Base-by-base conservation (phyloP, 2,113 vertebrate genomes). In the Uropsilus gracilis region DNA sequence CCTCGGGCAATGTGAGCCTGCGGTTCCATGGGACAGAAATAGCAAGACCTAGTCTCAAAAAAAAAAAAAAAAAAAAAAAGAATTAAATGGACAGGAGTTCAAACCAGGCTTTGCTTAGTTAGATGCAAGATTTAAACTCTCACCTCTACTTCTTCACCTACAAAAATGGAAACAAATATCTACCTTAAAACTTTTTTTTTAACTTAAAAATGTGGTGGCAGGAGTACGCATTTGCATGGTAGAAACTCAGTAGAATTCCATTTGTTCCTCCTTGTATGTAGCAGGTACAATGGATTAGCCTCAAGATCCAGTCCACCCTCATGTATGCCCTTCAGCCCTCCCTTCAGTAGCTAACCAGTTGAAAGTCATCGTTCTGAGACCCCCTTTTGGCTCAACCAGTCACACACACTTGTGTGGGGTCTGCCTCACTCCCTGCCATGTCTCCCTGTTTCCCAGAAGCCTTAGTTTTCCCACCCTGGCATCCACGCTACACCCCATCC, bases 191-290 rank as follows among this genome's bases (percentile, higher is more conserved):
- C 17, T 28, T n/a, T 68, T 72, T 69, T 68, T 53, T 6, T 55
- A 78, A 94, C 42, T 73, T 72, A 84, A 50, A 50, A 88, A 78
- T 64, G 30, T 94, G 48, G 46, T 82, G 32, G 66, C 55, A 88
- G 12, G 81, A 50, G 50, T 59, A 84, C 46, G 76, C 34, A 78
- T 13, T 39, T 9, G 88, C 16, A 50, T 20, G 18, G 59, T 20
- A 89, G 72, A 64, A 76, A 86, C 13, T 46, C 18, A 8, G 13
- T 0, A 72, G 80, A 91, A 77, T 66, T 26, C 2, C 73, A 68
- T 48, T 85, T 1, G 3, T 37, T 77, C 71, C 22, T 95, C 30
- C 77, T 14, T 72, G 8, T 91, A 37, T 32, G 34, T 16, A 18
- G 44, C 83, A 80, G 83, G 55, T 30, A 84, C 0, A 61, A 68